Percentiles rank a stretch among this genome's conserved stretches.
Conservation (phyloP, 2,888 invertebrate species). For the Sturmia bella region DNA sequence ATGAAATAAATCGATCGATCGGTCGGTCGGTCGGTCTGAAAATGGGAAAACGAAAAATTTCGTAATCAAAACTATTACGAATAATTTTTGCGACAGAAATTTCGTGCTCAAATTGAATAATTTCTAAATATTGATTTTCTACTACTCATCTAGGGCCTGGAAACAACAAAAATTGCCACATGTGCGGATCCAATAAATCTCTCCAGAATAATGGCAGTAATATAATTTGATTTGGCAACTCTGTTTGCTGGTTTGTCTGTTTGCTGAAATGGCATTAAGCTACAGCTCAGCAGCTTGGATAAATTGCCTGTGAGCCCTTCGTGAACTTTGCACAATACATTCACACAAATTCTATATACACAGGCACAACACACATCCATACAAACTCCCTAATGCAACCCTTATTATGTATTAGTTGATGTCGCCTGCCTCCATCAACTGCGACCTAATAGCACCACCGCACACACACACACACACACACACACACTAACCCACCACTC, state of each 20-base stretch:
- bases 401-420: slow-evolving; percentile 47
- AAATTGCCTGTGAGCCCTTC: slow-evolving; percentile 66
- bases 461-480: no score
- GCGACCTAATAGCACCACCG: slow-evolving; percentile 9
- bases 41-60: no score
- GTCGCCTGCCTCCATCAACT: neutral
- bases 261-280: slow-evolving; percentile 48
- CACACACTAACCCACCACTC: slow-evolving; percentile 6
- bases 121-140: no score
- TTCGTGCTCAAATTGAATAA: no score
- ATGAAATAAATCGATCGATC: no score
- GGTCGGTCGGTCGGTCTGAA: no score
- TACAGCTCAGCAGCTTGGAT: slow-evolving; percentile 61
- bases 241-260: slow-evolving; percentile 53
- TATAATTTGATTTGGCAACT: slow-evolving; percentile 32
- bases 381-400: slow-evolving; percentile 43
- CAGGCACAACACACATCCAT: neutral
- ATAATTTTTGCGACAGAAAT: no score
- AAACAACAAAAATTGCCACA: no score
- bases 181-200: no score
- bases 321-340: slow-evolving; percentile 48
- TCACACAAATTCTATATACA: neutral
- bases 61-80: no score
- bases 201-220: no score
- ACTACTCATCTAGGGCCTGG: no score